Evolutionary conservation across 2,888 invertebrate genomes (phyloP).

Genomic region (Diabrotica balteata): DNA sequence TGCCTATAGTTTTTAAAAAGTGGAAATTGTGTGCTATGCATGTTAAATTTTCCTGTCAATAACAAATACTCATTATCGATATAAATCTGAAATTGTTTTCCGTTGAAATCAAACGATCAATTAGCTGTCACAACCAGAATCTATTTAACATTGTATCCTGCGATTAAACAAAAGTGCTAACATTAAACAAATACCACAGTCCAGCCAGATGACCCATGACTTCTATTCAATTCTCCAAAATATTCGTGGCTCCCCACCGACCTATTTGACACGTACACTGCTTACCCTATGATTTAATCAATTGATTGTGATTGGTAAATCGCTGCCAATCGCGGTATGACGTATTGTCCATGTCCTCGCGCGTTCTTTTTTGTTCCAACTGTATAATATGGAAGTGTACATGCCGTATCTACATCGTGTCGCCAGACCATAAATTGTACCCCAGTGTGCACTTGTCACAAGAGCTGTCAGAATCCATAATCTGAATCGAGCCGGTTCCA

Average conservation of each 20-base stretch:
- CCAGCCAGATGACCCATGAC: background rate
- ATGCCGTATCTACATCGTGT: slow-evolving; percentile 33
- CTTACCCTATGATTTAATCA: slow-evolving; percentile 13
- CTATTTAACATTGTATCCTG: too few relatives aligned
- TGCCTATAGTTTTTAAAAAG: too few relatives aligned
- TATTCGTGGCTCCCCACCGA: slow-evolving; percentile 6
- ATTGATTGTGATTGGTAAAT: slow-evolving; percentile 22
- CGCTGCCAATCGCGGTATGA: slow-evolving; percentile 6
- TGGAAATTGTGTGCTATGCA: too few relatives aligned
- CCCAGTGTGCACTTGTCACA: slow-evolving; percentile 21
- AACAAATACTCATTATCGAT: too few relatives aligned
- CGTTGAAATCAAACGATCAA: too few relatives aligned
- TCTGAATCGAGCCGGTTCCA: slow-evolving; percentile 3
- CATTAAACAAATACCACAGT: too few relatives aligned
- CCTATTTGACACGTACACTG: slow-evolving; percentile 16
- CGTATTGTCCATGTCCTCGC: slow-evolving; percentile 2
- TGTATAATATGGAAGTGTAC: slow-evolving; percentile 26
- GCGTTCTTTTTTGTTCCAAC: slow-evolving; percentile 16
- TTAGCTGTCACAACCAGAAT: too few relatives aligned
- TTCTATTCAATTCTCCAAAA: slow-evolving; percentile 5
- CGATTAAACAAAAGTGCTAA: too few relatives aligned
- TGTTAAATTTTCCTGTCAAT: too few relatives aligned
- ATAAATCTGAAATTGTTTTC: too few relatives aligned
- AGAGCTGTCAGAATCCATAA: slow-evolving; percentile 20
- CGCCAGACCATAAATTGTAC: slow-evolving; percentile 16